Conservation (phyloP, 2,113 vertebrate species). For the Hemibagrus wyckioides region DNA sequence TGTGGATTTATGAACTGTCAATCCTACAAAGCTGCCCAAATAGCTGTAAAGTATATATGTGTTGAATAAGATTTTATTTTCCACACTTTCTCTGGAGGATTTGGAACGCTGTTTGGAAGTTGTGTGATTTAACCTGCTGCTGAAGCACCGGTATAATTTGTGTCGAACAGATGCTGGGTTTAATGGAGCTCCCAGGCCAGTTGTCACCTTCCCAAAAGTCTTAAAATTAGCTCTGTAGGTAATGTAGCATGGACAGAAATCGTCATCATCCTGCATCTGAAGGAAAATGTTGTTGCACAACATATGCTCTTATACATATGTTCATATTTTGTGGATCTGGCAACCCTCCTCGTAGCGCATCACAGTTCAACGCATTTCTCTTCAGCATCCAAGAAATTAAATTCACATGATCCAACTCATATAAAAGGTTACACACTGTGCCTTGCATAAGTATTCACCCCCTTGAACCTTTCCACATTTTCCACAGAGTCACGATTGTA, state of each 20-base stretch:
- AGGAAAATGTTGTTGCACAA: background rate
- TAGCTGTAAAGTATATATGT: background rate
- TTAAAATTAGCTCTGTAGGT: background rate
- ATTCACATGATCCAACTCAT: background rate
- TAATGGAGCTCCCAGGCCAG: slow-evolving; percentile 22
- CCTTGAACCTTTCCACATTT: background rate
- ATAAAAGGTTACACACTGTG: background rate
- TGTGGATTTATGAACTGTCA: background rate
- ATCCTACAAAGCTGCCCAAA: background rate
- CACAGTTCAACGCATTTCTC: background rate
- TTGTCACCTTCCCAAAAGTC: background rate
- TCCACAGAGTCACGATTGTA: background rate
- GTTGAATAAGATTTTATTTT: background rate
- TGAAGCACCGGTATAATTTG: slow-evolving; percentile 20
- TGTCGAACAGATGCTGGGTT: slow-evolving; percentile 8
- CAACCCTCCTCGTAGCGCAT: background rate
- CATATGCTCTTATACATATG: background rate
- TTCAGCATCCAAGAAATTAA: background rate
- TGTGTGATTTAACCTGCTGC: slow-evolving; percentile 14
- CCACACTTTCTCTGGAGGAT: background rate
- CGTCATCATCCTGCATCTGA: background rate
- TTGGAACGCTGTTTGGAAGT: background rate
- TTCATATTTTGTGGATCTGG: background rate
- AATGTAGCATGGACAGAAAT: slow-evolving; percentile 17
- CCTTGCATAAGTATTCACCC: background rate